phyloP scores from a whole-genome alignment of 35 echinoderm and acorn worm species.

The Heliocidaris erythrogramma region DNA sequence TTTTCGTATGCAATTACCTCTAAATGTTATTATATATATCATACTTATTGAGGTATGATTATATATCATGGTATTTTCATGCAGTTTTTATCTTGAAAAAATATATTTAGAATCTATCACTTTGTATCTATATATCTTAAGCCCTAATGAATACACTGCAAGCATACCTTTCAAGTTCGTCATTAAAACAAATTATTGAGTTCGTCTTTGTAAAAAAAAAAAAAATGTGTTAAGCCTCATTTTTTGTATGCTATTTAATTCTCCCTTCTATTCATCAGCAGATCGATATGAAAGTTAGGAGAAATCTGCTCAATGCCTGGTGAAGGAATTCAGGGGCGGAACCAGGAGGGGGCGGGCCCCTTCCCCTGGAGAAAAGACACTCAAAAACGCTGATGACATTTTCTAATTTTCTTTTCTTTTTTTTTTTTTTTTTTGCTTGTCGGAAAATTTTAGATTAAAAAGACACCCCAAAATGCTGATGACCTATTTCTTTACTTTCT shows the following conservation, averaged over 20 bases:
- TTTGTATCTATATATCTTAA: neutral
- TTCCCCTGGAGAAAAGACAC: too few species aligned
- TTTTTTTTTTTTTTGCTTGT: too few species aligned
- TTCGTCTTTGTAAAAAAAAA: conserved; percentile 32
- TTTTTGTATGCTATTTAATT: neutral
- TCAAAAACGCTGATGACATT: too few species aligned
- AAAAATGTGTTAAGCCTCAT: neutral
- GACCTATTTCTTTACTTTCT: too few species aligned
- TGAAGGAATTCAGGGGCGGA: too few species aligned
- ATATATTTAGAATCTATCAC: neutral
- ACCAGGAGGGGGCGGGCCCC: too few species aligned
- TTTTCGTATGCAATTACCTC: conserved; percentile 6
- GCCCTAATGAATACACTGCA: neutral
- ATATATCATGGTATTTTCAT: neutral
- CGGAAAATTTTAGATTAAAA: too few species aligned
- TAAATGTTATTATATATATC: neutral
- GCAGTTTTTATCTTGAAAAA: neutral
- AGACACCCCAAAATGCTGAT: too few species aligned
- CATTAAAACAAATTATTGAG: conserved; percentile 4
- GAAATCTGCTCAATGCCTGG: too few species aligned
- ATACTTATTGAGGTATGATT: neutral
- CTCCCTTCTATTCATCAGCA: neutral
- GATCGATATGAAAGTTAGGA: too few species aligned
- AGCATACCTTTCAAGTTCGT: conserved; percentile 27
- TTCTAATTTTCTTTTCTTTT: too few species aligned